Base-by-base conservation (phyloP, 2,113 vertebrate species). In the Vanacampus margaritifer region DNA sequence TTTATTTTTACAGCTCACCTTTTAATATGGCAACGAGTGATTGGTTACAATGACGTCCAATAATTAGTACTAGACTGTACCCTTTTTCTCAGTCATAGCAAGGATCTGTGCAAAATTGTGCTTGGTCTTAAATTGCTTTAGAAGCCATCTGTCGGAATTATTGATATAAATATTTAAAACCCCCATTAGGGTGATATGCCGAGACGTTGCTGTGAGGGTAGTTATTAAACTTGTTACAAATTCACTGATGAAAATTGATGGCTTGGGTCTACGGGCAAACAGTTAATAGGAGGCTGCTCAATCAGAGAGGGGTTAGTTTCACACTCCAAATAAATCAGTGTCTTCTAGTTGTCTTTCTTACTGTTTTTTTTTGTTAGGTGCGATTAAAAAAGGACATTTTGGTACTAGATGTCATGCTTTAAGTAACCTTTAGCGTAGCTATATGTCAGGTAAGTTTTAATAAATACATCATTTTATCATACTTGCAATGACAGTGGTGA, bases 211-310 rank as follows among this genome's bases (percentile, higher is more conserved):
- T 39, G 10, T 60, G 23, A 39, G 32, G 36, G 36, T 23, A 13
- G 35, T 60, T 59, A 36, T 59, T 36, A 59, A 59, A 59, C 57
- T 59, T 59, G 32, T 59, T 23, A n/a, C n/a, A 60, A 39, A 60
- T 58, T 58, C 56, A 35, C 32, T 58, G 56, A 35, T 58, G 32
- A 36, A 36, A 36, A 58, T 60, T 37, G 36, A 60, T 39, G 56
- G 26, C 26, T 57, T 32, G 54, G 54, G 28, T 57, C 26, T 14
- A 57, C 16, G 14, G 28, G 54, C 54, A 26, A 32, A 7, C 14
- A 17, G 54, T 32, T 57, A 57, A 54, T 26, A 26, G n/a, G 28
- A 57, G 54, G 32, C 54, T 9, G 32, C 32, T 35, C 19, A 11
- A 16, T 32, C 57, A 12, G 10, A 59, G 57, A 59, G 57, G 19